Percentiles rank a stretch among this genome's conserved stretches.
These are phyloP conservation scores for Sisor rabdophorus DNA, from an alignment of 2,113 vertebrate genomes.

Conservation along the genomic window DNA sequence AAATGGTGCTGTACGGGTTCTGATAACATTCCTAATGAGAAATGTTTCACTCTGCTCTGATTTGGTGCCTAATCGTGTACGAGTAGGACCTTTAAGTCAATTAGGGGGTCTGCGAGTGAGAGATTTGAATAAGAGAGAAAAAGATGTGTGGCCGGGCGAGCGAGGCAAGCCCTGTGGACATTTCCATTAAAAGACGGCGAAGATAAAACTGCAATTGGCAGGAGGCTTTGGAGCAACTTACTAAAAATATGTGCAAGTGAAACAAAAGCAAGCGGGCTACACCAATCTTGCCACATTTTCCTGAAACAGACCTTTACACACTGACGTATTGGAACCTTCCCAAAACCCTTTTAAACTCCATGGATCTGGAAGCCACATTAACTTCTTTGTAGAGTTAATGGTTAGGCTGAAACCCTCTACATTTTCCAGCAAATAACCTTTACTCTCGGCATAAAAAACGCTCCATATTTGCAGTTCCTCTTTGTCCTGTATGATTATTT, in stretches of 20 bases:
- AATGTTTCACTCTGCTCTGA: constrained; percentile 5
- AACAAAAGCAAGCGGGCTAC: background rate
- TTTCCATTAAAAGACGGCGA: constrained; percentile 40
- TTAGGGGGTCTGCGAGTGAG: constrained; percentile 15
- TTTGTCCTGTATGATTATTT: background rate
- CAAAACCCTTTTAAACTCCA: constrained; percentile 31
- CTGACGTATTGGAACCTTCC: constrained; percentile 26
- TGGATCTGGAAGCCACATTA: constrained; percentile 39
- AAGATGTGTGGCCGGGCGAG: constrained; percentile 32
- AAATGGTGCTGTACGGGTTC: background rate
- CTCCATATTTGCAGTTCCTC: constrained; percentile 16
- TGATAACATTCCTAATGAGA: constrained; percentile 2
- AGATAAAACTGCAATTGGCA: constrained; percentile 32
- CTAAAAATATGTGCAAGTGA: constrained; percentile 43
- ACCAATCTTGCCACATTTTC: constrained; percentile 33
- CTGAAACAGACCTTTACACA: constrained; percentile 32
- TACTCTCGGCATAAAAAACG: constrained; percentile 43
- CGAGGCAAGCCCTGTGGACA: constrained; percentile 36
- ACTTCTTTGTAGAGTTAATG: constrained; percentile 44
- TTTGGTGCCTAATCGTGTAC: background rate
- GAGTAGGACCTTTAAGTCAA: constrained; percentile 28
- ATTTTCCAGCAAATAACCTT: constrained; percentile 53
- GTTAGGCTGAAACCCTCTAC: constrained; percentile 37
- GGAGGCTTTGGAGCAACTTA: constrained; percentile 35
- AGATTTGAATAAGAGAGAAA: constrained; percentile 1